phyloP scores from a whole-genome alignment of 2,797 vertebrate species.

The Amniataba percoides region DNA sequence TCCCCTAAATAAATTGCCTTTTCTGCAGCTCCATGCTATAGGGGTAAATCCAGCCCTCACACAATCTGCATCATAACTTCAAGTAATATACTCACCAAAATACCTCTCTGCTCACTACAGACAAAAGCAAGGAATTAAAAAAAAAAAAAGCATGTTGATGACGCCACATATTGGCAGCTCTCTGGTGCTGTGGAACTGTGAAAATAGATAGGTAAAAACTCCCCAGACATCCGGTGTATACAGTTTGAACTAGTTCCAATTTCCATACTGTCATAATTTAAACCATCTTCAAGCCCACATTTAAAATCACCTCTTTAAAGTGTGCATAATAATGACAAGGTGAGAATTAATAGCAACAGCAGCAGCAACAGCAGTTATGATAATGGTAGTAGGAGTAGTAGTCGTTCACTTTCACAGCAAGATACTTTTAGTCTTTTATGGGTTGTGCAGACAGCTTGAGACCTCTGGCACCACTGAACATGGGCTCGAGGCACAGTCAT shows the following conservation, averaged over 20 bases:
- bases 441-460: background rate
- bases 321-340: background rate
- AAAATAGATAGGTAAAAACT: background rate
- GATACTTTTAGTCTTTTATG: background rate
- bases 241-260: background rate
- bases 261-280: background rate
- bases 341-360: background rate
- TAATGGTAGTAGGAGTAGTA: too few relatives aligned
- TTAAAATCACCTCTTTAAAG: background rate
- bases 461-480: background rate
- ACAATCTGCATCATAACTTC: background rate
- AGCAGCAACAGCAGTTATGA: too few relatives aligned
- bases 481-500: background rate
- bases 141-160: conserved; percentile 2
- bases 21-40: background rate
- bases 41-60: background rate
- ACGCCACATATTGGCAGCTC: background rate
- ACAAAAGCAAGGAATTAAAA: background rate
- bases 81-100: too few relatives aligned
- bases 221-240: background rate
- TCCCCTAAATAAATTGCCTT: background rate
- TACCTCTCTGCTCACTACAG: background rate
- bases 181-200: background rate
- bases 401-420: background rate
- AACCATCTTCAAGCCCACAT: too few relatives aligned